A percentile compares a stretch with the other conserved stretches of the same genome.
Conservation (phyloP, 2,113 vertebrate genomes). For the Colinus virginianus region DNA sequence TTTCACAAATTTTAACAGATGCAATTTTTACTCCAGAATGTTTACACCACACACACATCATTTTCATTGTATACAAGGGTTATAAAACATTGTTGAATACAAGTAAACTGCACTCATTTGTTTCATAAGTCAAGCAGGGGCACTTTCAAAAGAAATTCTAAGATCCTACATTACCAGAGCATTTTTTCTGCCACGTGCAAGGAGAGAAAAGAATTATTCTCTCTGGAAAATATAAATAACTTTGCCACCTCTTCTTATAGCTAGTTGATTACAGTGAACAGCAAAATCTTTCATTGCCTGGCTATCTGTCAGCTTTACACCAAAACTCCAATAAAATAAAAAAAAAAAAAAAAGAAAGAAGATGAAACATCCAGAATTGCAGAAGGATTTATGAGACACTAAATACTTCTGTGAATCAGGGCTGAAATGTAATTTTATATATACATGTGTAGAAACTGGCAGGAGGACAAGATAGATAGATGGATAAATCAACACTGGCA, state of each 20-base stretch:
- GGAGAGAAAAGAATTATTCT: constrained; percentile 31
- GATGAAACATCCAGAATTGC: not conserved
- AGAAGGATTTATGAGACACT: constrained; percentile 23
- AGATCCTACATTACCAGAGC: not conserved
- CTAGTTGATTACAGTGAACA: constrained; percentile 20
- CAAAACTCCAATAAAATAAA: not conserved
- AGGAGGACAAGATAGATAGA: not conserved
- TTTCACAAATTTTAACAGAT: constrained; percentile 23
- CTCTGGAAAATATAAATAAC: constrained; percentile 46
- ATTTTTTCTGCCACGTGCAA: not conserved
- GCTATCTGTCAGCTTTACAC: not conserved
- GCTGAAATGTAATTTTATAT: not conserved
- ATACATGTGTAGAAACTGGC: not conserved
- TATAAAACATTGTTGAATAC: not conserved
- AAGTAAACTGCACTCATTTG: not conserved
- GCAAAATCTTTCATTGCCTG: no score
- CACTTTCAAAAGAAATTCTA: constrained; percentile 26
- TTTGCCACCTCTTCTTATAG: constrained; percentile 7
- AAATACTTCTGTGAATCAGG: not conserved
- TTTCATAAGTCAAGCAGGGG: not conserved
- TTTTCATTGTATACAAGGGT: constrained; percentile 3
- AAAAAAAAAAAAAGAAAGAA: not conserved
- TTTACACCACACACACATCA: not conserved
- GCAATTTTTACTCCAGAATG: not conserved
- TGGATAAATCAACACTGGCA: not conserved